Conservation (phyloP, 2,888 invertebrate genomes). For the Synanthedon vespiformis region DNA sequence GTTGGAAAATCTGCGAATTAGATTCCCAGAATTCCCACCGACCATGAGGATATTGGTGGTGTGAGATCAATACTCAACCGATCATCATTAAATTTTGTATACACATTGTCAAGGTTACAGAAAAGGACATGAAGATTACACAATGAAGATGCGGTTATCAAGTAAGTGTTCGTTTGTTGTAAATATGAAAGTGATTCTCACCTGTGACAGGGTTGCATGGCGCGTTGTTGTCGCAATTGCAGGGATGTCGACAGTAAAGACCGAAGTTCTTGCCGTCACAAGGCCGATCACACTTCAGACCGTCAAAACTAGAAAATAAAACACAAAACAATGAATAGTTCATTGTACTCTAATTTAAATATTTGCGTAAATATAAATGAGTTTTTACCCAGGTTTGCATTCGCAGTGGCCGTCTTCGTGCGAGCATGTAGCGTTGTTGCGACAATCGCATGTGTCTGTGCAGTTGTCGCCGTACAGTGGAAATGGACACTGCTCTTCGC, state of each 20-base stretch:
- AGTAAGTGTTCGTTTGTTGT: too few species aligned
- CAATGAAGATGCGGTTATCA: too few species aligned
- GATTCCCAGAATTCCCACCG: too few species aligned
- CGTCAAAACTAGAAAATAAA: constrained; percentile 71
- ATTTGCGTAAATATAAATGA: not conserved
- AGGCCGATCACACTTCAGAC: constrained; percentile 87
- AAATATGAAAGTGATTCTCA: constrained; percentile 35
- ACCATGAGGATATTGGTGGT: too few species aligned
- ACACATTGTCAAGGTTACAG: too few species aligned
- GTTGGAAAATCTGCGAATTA: too few species aligned
- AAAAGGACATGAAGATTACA: too few species aligned
- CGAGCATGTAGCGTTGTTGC: constrained; percentile 82
- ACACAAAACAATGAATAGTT: constrained; percentile 2
- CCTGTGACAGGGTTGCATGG: constrained; percentile 88
- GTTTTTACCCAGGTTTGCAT: constrained; percentile 74
- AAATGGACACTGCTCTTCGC: constrained; percentile 76
- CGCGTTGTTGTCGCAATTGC: constrained; percentile 84
- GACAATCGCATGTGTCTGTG: constrained; percentile 80
- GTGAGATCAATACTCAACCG: too few species aligned
- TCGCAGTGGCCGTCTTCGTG: constrained; percentile 85
- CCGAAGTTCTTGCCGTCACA: constrained; percentile 89
- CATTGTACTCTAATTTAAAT: not conserved
- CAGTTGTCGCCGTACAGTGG: constrained; percentile 87
- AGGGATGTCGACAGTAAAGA: constrained; percentile 78
- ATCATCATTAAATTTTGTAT: too few species aligned